A percentile compares a stretch with the other conserved stretches of the same genome.
phyloP scores from a whole-genome alignment of 2,888 invertebrate species.

The Eristalinus aeneus region DNA sequence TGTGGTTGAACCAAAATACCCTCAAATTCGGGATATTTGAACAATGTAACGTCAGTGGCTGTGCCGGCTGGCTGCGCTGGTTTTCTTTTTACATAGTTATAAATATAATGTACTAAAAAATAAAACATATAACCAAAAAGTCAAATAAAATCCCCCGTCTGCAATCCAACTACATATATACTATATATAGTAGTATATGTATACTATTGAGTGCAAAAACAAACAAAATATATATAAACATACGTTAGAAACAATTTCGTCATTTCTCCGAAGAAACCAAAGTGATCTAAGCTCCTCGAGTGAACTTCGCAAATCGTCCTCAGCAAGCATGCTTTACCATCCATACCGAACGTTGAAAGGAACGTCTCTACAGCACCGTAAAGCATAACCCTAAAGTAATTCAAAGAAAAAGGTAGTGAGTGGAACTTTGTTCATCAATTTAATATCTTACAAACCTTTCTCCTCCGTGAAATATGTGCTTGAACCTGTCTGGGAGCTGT shows the following conservation, averaged over 20 bases:
- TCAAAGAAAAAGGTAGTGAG: background rate
- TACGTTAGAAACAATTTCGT: slow-evolving; percentile 91
- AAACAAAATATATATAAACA: slow-evolving; percentile 70
- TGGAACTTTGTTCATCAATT: slow-evolving; percentile 10
- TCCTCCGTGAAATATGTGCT: slow-evolving; percentile 88
- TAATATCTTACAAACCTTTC: slow-evolving; percentile 82
- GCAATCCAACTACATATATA: too few species aligned
- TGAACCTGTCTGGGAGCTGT: slow-evolving; percentile 80
- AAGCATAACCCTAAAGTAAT: slow-evolving; percentile 84
- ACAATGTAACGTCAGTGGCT: too few species aligned
- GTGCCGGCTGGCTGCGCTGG: too few species aligned
- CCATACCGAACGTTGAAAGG: slow-evolving; percentile 89
- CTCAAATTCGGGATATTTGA: too few species aligned
- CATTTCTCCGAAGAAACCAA: slow-evolving; percentile 91
- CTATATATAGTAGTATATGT: too few species aligned
- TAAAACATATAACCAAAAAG: too few species aligned
- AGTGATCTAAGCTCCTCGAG: slow-evolving; percentile 88
- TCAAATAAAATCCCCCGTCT: too few species aligned
- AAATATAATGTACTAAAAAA: too few species aligned
- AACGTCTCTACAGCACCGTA: slow-evolving; percentile 91
- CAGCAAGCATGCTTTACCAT: slow-evolving; percentile 90
- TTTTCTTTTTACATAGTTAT: too few species aligned
- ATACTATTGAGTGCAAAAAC: too few species aligned
- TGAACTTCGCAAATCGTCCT: slow-evolving; percentile 93
- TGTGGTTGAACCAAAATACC: too few species aligned